These are phyloP conservation scores for Cervus canadensis DNA, from an alignment of 2,113 vertebrate genomes.

Conservation along the genomic window DNA sequence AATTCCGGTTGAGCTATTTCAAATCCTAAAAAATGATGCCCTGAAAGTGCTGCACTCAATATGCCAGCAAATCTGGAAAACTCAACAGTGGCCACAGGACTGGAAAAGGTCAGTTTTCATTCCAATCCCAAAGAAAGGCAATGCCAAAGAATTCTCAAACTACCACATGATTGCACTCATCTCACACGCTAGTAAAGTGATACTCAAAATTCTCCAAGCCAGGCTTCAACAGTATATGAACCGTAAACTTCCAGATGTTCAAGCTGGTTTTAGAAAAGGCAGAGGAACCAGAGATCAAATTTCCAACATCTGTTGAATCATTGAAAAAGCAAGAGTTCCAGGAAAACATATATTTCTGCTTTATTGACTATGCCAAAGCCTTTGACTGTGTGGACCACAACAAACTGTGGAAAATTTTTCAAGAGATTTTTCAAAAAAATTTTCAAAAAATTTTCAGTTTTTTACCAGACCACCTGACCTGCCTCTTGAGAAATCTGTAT, in stretches of 20 bases:
- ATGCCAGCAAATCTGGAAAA: not conserved
- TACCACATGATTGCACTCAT: not conserved
- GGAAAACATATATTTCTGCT: not conserved
- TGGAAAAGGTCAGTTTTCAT: not conserved
- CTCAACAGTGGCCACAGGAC: not conserved
- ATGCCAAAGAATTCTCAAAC: not conserved
- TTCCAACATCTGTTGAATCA: not conserved
- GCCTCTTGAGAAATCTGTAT: not conserved
- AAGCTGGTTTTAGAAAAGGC: not conserved
- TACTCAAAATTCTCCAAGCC: not conserved
- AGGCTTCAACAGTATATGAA: not conserved
- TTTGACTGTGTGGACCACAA: not conserved
- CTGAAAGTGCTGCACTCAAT: not conserved
- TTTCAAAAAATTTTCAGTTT: no score
- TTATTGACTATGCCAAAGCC: not conserved
- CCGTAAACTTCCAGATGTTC: fast-evolving
- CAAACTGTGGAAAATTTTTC: not conserved
- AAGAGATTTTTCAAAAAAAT: not conserved
- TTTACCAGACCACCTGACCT: not conserved
- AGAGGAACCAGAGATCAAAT: not conserved
- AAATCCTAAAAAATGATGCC: not conserved
- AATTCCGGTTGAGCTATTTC: not conserved
- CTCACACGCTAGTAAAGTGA: not conserved
- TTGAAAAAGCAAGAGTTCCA: not conserved
- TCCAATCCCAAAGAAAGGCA: not conserved